Base-by-base conservation (phyloP, 2,888 invertebrate genomes). In the Bibio marci region DNA sequence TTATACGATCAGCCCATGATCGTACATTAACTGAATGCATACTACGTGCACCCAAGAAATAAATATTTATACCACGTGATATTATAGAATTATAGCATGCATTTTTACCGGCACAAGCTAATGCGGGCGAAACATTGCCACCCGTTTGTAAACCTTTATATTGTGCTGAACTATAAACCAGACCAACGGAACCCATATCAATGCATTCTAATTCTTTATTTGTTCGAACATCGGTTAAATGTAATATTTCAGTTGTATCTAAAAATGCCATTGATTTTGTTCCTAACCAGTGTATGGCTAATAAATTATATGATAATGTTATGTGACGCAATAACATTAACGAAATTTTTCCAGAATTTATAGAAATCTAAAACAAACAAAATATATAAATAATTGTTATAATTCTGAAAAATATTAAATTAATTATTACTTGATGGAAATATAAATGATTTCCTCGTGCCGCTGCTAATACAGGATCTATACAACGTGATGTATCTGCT, bases 131-230 rank as follows among this genome's bases (percentile, higher is more conserved):
- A 48, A 80, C 97, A 55, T 91, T 90, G 0, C 95, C 94, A 6
- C 97, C 97, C 0, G 95, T 95, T 44, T 92, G 91, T 30, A 94
- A 65, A 1, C 85, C 95, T 65, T 91, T 75, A 51, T 80, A 83
- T 54, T 60, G 86, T 32, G 87, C 83, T 26, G 86, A 85, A 33
- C 82, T 80, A 52, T 88, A 90, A 1, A 88, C 83, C 30, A 90
- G 69, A 30, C 82, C 78, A 13, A 85, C 80, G 52, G 72, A 72
- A 26, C 80, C 78, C 47, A 90, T 67, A 56, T 91, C 88, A 45
- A 86, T 63, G 18, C 78, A 70, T 62, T 88, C 87, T 15, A 86
- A 66, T 58, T 90, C 88, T 48, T 86, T 80, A 52, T 88, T 85
- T 1, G 78, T 74, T 44, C 88, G 73, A 2, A 92, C 91, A 54